Percentiles rank a stretch among this genome's conserved stretches.
Conservation (phyloP, 2,888 invertebrate genomes). For the Amblyjoppa fuscipennis region DNA sequence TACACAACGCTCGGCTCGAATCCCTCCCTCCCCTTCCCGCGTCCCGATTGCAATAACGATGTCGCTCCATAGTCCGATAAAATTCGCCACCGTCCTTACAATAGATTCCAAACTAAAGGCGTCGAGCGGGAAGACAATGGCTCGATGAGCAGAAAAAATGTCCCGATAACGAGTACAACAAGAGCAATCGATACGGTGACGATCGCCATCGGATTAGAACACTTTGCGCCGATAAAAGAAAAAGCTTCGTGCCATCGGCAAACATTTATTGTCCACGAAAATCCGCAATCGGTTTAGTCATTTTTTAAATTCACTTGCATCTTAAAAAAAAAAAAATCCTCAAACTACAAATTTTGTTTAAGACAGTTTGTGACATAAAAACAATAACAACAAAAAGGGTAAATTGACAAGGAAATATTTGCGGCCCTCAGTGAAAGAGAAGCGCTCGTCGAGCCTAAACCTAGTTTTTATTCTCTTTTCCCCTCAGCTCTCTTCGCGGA, state of each 20-base stretch:
- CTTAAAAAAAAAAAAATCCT: no score
- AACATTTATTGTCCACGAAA: no score
- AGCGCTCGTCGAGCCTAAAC: neutral
- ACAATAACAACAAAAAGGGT: no score
- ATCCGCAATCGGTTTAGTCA: no score
- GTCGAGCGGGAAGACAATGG: neutral
- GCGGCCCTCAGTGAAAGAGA: no score
- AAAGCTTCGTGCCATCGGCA: no score
- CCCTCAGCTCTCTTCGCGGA: neutral
- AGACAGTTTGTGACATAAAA: no score
- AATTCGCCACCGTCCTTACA: constrained; percentile 33
- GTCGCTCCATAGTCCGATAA: constrained; percentile 57
- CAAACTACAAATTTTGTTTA: no score
- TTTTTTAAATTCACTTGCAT: no score
- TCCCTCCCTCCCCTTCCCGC: neutral
- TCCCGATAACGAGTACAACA: neutral
- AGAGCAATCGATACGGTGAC: constrained; percentile 1
- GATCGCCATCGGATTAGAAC: no score
- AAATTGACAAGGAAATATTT: no score
- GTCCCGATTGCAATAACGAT: constrained; percentile 71
- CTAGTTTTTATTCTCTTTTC: neutral
- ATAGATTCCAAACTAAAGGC: constrained; percentile 36
- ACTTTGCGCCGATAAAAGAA: no score
- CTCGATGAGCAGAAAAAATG: constrained; percentile 13
- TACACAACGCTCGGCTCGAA: constrained; percentile 49